A percentile compares a stretch with the other conserved stretches of the same genome.
Conservation (phyloP, 2,888 invertebrate genomes). For the Drosophila nigritarsus region DNA sequence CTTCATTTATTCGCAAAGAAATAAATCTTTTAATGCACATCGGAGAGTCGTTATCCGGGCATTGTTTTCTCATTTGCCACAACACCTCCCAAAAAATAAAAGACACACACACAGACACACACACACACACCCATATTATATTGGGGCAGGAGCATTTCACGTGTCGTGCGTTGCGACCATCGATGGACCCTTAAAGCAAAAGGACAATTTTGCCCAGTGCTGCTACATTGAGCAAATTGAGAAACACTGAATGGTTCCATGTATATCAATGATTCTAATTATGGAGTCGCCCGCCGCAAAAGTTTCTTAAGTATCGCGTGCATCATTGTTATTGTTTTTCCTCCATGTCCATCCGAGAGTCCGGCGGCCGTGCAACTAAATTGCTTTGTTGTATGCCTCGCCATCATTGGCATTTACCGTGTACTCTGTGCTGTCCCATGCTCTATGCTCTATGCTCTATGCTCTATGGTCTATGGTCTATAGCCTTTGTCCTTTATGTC, state of each 20-base stretch:
- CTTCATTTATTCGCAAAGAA: slow-evolving; percentile 75
- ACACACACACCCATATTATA: slow-evolving; percentile 8
- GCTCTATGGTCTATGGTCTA: slow-evolving; percentile 4
- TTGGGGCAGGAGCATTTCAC: background rate
- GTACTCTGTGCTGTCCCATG: slow-evolving; percentile 10
- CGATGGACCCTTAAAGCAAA: slow-evolving; percentile 32
- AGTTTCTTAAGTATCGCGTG: slow-evolving; percentile 77
- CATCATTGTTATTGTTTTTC: slow-evolving; percentile 75
- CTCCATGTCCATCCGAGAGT: slow-evolving; percentile 11
- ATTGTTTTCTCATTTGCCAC: slow-evolving; percentile 77
- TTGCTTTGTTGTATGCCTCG: slow-evolving; percentile 57
- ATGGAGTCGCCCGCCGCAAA: slow-evolving; percentile 60
- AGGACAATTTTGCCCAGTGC: slow-evolving; percentile 52
- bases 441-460: background rate
- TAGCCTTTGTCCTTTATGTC: slow-evolving; percentile 13
- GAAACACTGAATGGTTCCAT: slow-evolving; percentile 61
- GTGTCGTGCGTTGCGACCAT: slow-evolving; percentile 61
- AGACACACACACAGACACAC: slow-evolving; percentile 5
- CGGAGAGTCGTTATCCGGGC: slow-evolving; percentile 76
- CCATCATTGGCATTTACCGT: slow-evolving; percentile 19
- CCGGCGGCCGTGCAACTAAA: slow-evolving; percentile 39
- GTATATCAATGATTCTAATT: slow-evolving; percentile 78
- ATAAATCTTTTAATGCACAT: slow-evolving; percentile 78
- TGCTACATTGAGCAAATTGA: slow-evolving; percentile 44
- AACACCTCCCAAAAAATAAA: slow-evolving; percentile 59